Evolutionary conservation across 2,888 invertebrate species (phyloP).

Genomic region (Xanthia togata): DNA sequence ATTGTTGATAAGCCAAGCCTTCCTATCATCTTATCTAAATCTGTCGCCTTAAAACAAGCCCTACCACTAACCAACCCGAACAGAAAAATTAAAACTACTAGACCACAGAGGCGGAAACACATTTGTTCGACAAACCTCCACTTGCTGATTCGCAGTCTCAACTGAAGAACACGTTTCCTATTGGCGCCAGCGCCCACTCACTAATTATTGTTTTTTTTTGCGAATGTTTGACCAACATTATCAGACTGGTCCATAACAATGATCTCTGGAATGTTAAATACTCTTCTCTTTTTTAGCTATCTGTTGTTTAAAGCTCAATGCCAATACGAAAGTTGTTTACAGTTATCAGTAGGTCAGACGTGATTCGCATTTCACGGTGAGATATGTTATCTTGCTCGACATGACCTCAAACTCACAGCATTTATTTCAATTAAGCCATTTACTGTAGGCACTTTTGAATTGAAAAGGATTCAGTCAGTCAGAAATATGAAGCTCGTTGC

Average conservation of each 20-base stretch:
- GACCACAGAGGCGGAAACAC: too few relatives aligned
- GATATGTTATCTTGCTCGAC: not conserved
- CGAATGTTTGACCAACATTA: not conserved
- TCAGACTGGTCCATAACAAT: not conserved
- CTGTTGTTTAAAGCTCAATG: not conserved
- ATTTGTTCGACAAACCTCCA: too few relatives aligned
- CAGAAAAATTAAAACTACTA: too few relatives aligned
- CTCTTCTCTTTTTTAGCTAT: not conserved
- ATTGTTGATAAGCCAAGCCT: too few relatives aligned
- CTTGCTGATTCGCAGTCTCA: not conserved
- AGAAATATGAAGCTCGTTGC: too few relatives aligned
- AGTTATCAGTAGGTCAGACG: slow-evolving; percentile 13
- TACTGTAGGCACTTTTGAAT: too few relatives aligned
- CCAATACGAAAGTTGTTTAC: slow-evolving; percentile 4
- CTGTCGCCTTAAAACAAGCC: too few relatives aligned
- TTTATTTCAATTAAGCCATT: too few relatives aligned
- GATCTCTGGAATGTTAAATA: too few relatives aligned
- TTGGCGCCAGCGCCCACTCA: not conserved
- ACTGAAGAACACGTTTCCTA: not conserved
- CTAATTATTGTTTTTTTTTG: not conserved
- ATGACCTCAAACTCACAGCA: not conserved
- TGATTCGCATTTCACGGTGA: not conserved
- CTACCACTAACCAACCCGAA: too few relatives aligned
- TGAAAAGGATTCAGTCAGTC: too few relatives aligned
- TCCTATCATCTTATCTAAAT: too few relatives aligned